phyloP scores from a whole-genome alignment of 1,140 invertebrate genomes.

The Pararge aegeria region DNA sequence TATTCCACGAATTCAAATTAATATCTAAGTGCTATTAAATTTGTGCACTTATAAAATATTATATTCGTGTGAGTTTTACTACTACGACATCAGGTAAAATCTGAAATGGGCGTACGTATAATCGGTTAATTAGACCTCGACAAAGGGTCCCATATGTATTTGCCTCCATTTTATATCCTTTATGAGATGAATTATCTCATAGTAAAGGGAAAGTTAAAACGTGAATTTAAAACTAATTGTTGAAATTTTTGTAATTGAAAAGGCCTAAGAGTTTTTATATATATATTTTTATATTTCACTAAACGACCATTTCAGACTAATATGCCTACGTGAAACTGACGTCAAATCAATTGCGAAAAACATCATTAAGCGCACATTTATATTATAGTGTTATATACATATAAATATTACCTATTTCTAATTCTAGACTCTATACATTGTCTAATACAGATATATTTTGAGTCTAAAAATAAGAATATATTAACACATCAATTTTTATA shows the following conservation, averaged over 20 bases:
- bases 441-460: conserved; percentile 63
- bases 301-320: not conserved
- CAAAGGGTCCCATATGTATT: too few species aligned
- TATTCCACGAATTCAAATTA: conserved; percentile 35
- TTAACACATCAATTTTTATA: conserved; percentile 51
- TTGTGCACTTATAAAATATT: conserved; percentile 50
- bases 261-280: too few species aligned
- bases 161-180: too few species aligned
- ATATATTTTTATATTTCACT: not conserved
- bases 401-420: conserved; percentile 30
- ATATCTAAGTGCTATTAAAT: conserved; percentile 51
- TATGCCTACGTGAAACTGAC: conserved; percentile 14
- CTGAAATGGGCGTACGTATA: not conserved
- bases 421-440: conserved; percentile 52
- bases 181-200: too few species aligned
- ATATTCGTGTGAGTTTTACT: conserved; percentile 16
- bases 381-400: conserved; percentile 29
- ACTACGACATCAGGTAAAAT: conserved; percentile 4
- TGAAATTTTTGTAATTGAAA: too few species aligned
- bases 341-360: conserved; percentile 53
- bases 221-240: too few species aligned
- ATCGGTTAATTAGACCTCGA: too few species aligned
- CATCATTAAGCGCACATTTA: conserved; percentile 49
- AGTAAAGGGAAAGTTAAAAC: too few species aligned
- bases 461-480: conserved; percentile 71